Conservation (phyloP, 1,140 invertebrate genomes). For the Himalopsyche phryganea region DNA sequence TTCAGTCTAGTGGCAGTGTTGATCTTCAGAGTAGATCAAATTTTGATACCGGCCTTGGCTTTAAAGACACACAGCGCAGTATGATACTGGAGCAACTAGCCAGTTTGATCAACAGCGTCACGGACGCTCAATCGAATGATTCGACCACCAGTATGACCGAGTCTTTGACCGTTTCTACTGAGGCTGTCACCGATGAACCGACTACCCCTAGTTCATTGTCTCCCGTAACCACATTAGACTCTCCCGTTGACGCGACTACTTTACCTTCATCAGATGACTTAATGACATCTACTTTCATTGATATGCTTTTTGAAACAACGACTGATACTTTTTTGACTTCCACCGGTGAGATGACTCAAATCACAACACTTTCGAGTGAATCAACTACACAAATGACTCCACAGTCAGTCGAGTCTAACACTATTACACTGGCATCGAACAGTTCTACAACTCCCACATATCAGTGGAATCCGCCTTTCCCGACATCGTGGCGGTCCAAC, state of each 20-base stretch:
- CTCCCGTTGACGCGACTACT: slow-evolving; percentile 6
- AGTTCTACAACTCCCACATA: slow-evolving; percentile 29
- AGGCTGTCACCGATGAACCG: too few species aligned
- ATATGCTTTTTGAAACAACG: slow-evolving; percentile 35
- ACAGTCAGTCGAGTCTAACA: slow-evolving; percentile 5
- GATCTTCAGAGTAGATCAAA: too few species aligned
- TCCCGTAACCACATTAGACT: not conserved
- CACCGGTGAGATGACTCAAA: slow-evolving; percentile 9
- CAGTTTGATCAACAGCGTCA: too few species aligned
- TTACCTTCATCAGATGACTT: not conserved
- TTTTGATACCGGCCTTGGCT: too few species aligned
- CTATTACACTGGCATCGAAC: not conserved
- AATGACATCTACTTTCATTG: slow-evolving; percentile 2
- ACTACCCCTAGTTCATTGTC: not conserved
- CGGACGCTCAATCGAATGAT: too few species aligned
- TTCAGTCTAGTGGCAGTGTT: too few species aligned
- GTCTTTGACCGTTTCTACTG: too few species aligned
- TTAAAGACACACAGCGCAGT: too few species aligned
- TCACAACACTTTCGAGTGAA: slow-evolving; percentile 7
- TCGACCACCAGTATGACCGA: too few species aligned
- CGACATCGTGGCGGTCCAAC: slow-evolving; percentile 19
- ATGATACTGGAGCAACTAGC: too few species aligned
- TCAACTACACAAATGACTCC: slow-evolving; percentile 1
- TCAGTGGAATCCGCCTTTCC: slow-evolving; percentile 25
- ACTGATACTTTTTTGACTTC: slow-evolving; percentile 30